These are phyloP conservation scores for Tetraneura akinire DNA, from an alignment of 1,140 invertebrate genomes.

Conservation along the genomic window DNA sequence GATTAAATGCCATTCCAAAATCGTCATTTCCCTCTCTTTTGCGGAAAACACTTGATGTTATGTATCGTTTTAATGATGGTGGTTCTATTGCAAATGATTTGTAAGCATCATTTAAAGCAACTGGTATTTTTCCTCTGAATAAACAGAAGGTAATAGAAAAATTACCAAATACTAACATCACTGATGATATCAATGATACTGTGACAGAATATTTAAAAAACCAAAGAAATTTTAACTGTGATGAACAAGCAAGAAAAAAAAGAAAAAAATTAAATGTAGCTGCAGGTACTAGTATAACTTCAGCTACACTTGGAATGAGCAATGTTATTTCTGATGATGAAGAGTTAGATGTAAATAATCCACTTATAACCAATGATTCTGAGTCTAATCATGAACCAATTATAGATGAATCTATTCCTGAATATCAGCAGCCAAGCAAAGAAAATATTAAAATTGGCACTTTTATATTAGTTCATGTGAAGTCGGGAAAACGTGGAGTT, in stretches of 20 bases:
- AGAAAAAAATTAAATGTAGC: background rate
- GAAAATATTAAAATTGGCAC: slow-evolving; percentile 7
- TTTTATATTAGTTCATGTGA: slow-evolving; percentile 15
- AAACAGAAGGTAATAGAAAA: background rate
- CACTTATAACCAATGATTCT: background rate
- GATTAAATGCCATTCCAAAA: background rate
- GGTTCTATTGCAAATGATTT: background rate
- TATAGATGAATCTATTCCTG: slow-evolving; percentile 10
- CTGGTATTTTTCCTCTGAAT: slow-evolving; percentile 21
- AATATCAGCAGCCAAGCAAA: background rate
- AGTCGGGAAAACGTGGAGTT: background rate
- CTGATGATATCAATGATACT: background rate
- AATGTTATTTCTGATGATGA: background rate
- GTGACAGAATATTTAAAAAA: background rate
- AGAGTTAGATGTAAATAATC: background rate
- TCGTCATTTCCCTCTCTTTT: background rate
- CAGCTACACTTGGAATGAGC: background rate
- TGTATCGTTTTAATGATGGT: slow-evolving; percentile 14
- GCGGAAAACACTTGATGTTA: background rate
- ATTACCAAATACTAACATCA: background rate
- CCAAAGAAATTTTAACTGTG: background rate
- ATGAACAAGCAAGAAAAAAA: slow-evolving; percentile 19
- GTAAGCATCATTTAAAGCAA: slow-evolving; percentile 21
- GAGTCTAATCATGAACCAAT: background rate
- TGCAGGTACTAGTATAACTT: background rate